Base-by-base conservation (phyloP, 2,888 invertebrate genomes). In the Elmis aenea region DNA sequence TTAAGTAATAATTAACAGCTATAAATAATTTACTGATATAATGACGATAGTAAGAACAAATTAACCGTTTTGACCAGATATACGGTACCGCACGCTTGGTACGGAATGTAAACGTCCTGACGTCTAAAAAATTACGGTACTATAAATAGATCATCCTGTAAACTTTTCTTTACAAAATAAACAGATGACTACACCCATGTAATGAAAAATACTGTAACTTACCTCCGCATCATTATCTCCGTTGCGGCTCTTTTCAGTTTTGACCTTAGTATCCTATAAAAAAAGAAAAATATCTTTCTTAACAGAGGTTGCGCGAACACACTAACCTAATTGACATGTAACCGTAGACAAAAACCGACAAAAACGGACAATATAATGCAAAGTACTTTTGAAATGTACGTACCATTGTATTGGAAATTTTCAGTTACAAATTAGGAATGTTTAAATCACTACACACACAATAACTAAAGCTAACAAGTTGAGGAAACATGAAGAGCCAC, bases 261-360 rank as follows among this genome's bases (percentile, higher is more conserved):
- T 76, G 57, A 69, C 74, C 72, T 76, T 77, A 69, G 74, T 71
- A 60, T 69, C 73, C 71, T 73, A 69, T 67, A 72, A 71, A 47
- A 63, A 68, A 68, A 58, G 68, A 68, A 59, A 40, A 29, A 45
- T 28, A 38, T 32, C 42, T 40, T 41, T 30, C 38, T 40, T 37
- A 45, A 42, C 58, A 33, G 43, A 43, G 35, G 37, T 44, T 47
- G 47, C 41, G 36, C 42, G 45, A 41, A 40, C 44, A 42, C 42
- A 52, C 50, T 51, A 51, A 52, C 52, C 51, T 51, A 52, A 42
- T 39, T 42, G 42, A 44, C 42, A 44, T 28, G 23, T 20, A 35
- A 39, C 33, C 30, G 45, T 38, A 33, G 34, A 43, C 42, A 36
- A 26, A 29, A 20, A 29, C 34, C 26, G 32, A 22, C 45, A 39